A percentile compares a stretch with the other conserved stretches of the same genome.
These are phyloP conservation scores for Lathamus discolor DNA, from an alignment of 2,113 vertebrate species.

Conservation along the genomic window DNA sequence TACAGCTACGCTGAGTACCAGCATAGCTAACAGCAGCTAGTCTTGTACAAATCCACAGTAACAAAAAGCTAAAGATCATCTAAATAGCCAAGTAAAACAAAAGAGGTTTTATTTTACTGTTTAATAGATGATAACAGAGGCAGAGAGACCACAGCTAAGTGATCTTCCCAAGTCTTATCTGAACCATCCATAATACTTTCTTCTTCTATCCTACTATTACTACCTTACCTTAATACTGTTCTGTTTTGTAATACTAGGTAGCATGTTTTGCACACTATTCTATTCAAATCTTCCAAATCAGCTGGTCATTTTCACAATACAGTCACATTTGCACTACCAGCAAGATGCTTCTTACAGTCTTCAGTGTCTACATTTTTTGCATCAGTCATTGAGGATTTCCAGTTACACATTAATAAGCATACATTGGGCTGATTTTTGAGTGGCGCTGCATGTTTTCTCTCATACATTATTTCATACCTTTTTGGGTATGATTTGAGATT, in stretches of 20 bases:
- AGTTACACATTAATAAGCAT: background rate
- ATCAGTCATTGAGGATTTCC: background rate
- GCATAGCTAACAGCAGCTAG: background rate
- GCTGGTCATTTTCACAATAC: background rate
- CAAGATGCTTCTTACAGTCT: background rate
- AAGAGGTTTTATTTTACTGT: background rate
- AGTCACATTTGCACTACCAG: background rate
- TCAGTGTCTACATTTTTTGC: background rate
- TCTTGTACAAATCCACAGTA: background rate
- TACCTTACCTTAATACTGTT: background rate
- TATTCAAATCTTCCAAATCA: background rate
- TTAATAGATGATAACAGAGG: background rate
- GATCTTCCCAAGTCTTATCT: background rate
- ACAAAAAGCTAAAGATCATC: background rate
- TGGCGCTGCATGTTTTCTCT: background rate
- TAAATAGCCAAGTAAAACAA: background rate
- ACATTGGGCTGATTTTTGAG: background rate
- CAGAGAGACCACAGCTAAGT: background rate
- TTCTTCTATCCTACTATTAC: background rate
- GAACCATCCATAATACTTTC: background rate
- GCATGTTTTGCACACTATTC: background rate
- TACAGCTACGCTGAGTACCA: background rate
- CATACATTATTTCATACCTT: background rate
- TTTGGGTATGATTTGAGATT: background rate
- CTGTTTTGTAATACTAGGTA: background rate